Conservation (phyloP, 2,113 vertebrate species). For the Microcebus lehilahytsara region DNA sequence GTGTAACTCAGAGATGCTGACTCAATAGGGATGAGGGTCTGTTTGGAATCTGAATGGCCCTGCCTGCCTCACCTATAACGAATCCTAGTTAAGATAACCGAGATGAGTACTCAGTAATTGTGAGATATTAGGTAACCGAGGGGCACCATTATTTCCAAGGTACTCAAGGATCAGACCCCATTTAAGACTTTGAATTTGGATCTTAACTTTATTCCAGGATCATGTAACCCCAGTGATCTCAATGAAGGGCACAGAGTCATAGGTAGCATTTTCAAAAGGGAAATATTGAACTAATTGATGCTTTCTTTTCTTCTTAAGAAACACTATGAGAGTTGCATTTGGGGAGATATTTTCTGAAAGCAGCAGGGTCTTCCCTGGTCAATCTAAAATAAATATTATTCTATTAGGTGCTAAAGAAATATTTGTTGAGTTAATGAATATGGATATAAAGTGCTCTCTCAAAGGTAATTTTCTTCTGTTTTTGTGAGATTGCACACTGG, state of each 20-base stretch:
- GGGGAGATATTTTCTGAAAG: conserved; percentile 66
- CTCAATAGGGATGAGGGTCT: background rate
- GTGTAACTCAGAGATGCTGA: background rate
- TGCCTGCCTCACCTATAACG: background rate
- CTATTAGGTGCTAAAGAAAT: conserved; percentile 61
- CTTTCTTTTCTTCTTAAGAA: conserved; percentile 7
- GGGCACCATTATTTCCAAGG: background rate
- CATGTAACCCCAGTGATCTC: background rate
- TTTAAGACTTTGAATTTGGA: background rate
- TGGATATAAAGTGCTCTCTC: conserved; percentile 46
- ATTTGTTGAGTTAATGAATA: conserved; percentile 67
- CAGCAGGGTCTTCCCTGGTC: conserved; percentile 12
- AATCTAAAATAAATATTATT: conserved; percentile 65
- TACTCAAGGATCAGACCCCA: background rate
- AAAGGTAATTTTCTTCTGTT: conserved; percentile 28
- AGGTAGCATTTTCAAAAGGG: background rate
- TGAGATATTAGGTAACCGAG: background rate
- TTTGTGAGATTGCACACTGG: background rate
- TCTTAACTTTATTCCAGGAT: background rate
- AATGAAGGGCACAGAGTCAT: background rate
- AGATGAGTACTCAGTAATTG: background rate
- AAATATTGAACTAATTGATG: conserved; percentile 21
- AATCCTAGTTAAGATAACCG: background rate
- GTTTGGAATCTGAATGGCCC: background rate
- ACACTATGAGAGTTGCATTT: conserved; percentile 34